A percentile compares a stretch with the other conserved stretches of the same genome.
These are phyloP conservation scores for Iguana delicatissima DNA, from an alignment of 2,797 vertebrate genomes.

Conservation along the genomic window DNA sequence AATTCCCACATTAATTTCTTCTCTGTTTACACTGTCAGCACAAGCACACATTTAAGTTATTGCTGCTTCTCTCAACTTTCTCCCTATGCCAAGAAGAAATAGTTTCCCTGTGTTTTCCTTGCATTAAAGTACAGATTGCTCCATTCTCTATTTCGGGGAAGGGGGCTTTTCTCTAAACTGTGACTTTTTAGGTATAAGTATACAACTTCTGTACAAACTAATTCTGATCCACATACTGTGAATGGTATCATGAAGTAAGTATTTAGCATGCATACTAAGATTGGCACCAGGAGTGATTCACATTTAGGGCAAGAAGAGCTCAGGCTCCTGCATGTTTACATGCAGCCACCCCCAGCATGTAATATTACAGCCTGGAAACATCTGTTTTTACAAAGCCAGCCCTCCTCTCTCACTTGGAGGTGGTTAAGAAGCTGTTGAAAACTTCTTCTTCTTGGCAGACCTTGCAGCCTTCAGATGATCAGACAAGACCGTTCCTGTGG, in stretches of 20 bases:
- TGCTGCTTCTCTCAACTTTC: constrained; percentile 3
- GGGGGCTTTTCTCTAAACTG: neutral
- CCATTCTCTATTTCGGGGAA: neutral
- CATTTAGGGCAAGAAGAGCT: neutral
- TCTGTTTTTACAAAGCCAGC: neutral
- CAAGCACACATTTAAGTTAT: neutral
- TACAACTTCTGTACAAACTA: neutral
- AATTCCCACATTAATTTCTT: neutral
- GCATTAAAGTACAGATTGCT: neutral
- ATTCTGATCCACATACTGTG: neutral
- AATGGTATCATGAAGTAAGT: neutral
- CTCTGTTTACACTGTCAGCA: neutral
- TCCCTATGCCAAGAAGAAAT: neutral
- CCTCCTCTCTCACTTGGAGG: neutral
- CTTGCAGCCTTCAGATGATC: neutral
- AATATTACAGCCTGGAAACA: neutral
- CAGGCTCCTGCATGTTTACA: neutral
- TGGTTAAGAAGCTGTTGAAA: neutral
- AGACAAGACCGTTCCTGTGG: neutral
- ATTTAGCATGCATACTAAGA: neutral
- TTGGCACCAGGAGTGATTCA: neutral
- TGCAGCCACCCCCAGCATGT: neutral
- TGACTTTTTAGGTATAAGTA: neutral
- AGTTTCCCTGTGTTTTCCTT: neutral
- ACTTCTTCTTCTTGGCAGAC: neutral